Conservation (phyloP, 2,888 invertebrate species). For the Mythimna impura region DNA sequence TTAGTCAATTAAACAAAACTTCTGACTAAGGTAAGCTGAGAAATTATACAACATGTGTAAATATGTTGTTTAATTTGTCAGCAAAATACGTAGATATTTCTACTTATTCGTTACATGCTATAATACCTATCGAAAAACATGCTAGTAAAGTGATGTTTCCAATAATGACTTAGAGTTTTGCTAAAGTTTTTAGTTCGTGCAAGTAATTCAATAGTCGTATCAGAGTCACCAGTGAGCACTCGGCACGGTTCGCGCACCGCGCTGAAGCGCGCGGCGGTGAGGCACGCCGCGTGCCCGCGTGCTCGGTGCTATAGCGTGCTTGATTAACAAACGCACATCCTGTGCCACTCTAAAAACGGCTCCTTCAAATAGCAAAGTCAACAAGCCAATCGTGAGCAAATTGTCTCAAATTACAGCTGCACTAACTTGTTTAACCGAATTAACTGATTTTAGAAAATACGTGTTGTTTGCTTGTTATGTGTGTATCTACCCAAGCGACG, state of each 20-base stretch:
- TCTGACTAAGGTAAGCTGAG: background rate
- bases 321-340: conserved; percentile 76
- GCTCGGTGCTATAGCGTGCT: conserved; percentile 68
- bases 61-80: too few relatives aligned
- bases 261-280: conserved; percentile 31
- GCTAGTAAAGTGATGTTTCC: background rate
- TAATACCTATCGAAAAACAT: background rate
- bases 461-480: conserved; percentile 58
- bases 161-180: conserved; percentile 1
- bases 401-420: conserved; percentile 84
- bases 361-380: conserved; percentile 80
- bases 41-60: background rate
- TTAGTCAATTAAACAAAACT: background rate
- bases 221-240: conserved; percentile 19
- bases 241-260: background rate
- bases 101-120: background rate
- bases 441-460: conserved; percentile 84
- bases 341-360: conserved; percentile 70
- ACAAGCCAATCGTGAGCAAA: conserved; percentile 82
- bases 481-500: conserved; percentile 26
- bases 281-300: conserved; percentile 50
- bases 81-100: too few relatives aligned
- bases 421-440: conserved; percentile 83
- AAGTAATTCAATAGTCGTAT: conserved; percentile 35
- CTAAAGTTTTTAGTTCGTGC: conserved; percentile 12